Conservation (phyloP, 1,140 invertebrate species). For the Coelopa frigida region DNA sequence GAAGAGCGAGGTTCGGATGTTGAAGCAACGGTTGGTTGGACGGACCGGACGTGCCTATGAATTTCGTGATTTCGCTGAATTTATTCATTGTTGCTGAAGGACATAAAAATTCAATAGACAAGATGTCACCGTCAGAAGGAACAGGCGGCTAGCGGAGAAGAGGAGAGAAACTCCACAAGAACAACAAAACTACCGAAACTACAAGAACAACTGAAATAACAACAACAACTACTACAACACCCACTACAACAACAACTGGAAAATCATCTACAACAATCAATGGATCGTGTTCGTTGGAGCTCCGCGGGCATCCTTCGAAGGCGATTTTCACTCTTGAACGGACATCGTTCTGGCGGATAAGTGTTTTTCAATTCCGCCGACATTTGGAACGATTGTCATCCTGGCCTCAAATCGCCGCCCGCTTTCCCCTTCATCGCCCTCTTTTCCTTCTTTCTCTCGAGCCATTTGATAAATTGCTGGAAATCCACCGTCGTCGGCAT, state of each 20-base stretch:
- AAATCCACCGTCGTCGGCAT: neutral
- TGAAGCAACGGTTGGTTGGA: neutral
- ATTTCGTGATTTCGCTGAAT: neutral
- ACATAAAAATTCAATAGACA: neutral
- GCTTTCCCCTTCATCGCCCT: too few relatives aligned
- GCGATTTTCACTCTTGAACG: neutral
- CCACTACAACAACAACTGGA: too few relatives aligned
- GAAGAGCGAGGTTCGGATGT: neutral
- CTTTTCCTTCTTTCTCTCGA: neutral
- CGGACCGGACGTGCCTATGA: neutral
- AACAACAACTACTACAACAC: too few relatives aligned
- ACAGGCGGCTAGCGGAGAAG: neutral
- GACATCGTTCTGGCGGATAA: neutral
- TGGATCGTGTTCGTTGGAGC: too few relatives aligned
- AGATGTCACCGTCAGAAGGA: slow-evolving; percentile 1
- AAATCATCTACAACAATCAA: too few relatives aligned
- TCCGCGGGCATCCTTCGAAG: too few relatives aligned
- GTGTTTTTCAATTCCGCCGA: slow-evolving; percentile 5
- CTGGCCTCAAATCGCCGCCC: neutral
- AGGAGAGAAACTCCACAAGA: too few relatives aligned
- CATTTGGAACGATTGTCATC: neutral
- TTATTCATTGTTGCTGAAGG: slow-evolving; percentile 1
- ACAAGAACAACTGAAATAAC: too few relatives aligned
- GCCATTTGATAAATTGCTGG: slow-evolving; percentile 6
- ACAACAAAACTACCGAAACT: too few relatives aligned